Evolutionary conservation across 2,797 vertebrate species (phyloP).

Genomic region (Poeciliopsis paucimaculata): DNA sequence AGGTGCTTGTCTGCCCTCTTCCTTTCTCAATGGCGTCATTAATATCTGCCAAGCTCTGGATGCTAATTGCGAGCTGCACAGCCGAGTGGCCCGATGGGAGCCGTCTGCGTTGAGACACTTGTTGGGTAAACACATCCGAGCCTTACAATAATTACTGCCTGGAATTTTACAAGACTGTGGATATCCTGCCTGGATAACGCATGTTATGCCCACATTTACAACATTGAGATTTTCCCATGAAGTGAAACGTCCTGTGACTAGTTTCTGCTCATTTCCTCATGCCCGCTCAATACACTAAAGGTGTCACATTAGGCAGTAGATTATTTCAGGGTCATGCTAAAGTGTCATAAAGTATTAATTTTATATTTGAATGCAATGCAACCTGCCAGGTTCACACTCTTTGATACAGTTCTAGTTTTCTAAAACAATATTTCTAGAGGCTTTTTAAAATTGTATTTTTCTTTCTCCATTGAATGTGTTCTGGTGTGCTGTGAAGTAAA

Average conservation of each 20-base stretch:
- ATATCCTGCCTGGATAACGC: constrained; percentile 71
- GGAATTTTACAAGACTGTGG: constrained; percentile 75
- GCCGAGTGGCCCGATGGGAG: constrained; percentile 63
- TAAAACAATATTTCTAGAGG: background rate
- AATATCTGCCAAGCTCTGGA: constrained; percentile 70
- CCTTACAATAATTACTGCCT: constrained; percentile 75
- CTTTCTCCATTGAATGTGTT: background rate
- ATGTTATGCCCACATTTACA: constrained; percentile 47
- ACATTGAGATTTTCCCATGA: constrained; percentile 65
- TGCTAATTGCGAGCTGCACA: constrained; percentile 64
- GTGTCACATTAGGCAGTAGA: background rate
- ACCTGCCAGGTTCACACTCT: background rate
- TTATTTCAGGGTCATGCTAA: constrained; percentile 9
- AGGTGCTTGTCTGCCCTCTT: constrained; percentile 65
- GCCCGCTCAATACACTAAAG: constrained; percentile 17
- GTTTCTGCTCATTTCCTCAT: constrained; percentile 14
- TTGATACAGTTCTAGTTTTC: constrained; percentile 24
- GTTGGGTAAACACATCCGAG: constrained; percentile 75
- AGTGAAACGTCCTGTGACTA: constrained; percentile 29
- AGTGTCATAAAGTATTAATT: constrained; percentile 11
- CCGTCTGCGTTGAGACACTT: constrained; percentile 43
- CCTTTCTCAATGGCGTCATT: constrained; percentile 64
- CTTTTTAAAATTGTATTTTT: background rate
- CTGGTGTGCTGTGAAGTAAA: background rate
- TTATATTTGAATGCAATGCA: background rate